Conservation (phyloP, 2,888 invertebrate species). For the Emmelina monodactyla region DNA sequence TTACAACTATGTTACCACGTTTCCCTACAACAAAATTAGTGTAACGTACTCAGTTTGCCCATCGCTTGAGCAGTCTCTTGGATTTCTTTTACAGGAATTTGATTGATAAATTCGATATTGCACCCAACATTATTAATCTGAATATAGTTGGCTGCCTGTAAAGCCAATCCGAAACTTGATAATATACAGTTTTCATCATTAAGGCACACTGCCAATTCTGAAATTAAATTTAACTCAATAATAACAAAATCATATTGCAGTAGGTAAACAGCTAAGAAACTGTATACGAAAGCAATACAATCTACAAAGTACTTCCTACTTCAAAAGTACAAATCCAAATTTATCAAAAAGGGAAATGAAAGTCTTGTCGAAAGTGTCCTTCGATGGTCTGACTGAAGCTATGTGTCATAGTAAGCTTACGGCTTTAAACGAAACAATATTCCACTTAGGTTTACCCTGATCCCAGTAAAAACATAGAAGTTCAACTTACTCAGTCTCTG, state of each 20-base stretch:
- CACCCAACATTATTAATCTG: neutral
- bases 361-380: too few species aligned
- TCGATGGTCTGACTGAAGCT: too few species aligned
- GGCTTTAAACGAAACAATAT: too few species aligned
- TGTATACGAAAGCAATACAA: neutral
- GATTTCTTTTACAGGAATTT: neutral
- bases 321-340: neutral
- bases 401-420: too few species aligned
- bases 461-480: too few species aligned
- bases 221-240: neutral
- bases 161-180: neutral
- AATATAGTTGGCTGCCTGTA: neutral
- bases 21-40: neutral
- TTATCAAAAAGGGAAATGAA: too few species aligned
- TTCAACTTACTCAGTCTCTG: neutral
- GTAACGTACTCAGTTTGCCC: neutral
- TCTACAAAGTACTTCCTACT: neutral
- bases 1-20: too few species aligned
- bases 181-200: neutral
- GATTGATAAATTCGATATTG: neutral
- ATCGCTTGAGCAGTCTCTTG: neutral
- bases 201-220: neutral
- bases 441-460: too few species aligned
- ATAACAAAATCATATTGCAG: neutral
- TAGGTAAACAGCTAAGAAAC: too few species aligned